Conservation (phyloP, 1,140 invertebrate genomes). For the Steinernema khuongi region DNA sequence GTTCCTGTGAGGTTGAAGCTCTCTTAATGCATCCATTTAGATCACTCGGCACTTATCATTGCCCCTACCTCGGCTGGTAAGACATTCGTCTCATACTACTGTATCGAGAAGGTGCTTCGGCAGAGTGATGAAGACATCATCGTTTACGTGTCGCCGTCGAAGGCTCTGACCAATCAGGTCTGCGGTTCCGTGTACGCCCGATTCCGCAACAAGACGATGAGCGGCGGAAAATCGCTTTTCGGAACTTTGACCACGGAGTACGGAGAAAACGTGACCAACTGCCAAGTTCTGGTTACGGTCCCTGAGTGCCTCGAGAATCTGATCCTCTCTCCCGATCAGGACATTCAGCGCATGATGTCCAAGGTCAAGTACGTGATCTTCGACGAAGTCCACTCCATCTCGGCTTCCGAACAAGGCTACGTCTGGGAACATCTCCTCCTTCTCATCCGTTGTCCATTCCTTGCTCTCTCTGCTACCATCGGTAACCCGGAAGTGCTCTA, state of each 20-base stretch:
- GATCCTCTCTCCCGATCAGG: constrained; percentile 48
- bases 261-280: constrained; percentile 49
- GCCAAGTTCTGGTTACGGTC: constrained; percentile 56
- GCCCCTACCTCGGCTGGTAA: constrained; percentile 58
- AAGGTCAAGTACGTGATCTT: constrained; percentile 57
- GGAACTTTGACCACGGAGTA: constrained; percentile 50
- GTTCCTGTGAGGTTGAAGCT: constrained; percentile 3
- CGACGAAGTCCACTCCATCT: constrained; percentile 57
- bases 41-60: constrained; percentile 57
- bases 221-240: constrained; percentile 49
- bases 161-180: constrained; percentile 57
- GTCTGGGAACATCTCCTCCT: constrained; percentile 59
- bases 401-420: constrained; percentile 48
- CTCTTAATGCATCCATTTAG: constrained; percentile 34
- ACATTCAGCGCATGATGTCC: constrained; percentile 48
- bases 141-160: constrained; percentile 58
- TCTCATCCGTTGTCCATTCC: constrained; percentile 55
- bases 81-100: constrained; percentile 58
- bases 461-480: constrained; percentile 56
- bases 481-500: constrained; percentile 49
- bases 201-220: constrained; percentile 56
- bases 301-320: constrained; percentile 54
- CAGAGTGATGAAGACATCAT: constrained; percentile 55
- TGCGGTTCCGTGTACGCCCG: constrained; percentile 58
- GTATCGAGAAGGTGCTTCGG: constrained; percentile 57